phyloP scores from a whole-genome alignment of 2,888 invertebrate genomes.

The Steinernema carpocapsae region DNA sequence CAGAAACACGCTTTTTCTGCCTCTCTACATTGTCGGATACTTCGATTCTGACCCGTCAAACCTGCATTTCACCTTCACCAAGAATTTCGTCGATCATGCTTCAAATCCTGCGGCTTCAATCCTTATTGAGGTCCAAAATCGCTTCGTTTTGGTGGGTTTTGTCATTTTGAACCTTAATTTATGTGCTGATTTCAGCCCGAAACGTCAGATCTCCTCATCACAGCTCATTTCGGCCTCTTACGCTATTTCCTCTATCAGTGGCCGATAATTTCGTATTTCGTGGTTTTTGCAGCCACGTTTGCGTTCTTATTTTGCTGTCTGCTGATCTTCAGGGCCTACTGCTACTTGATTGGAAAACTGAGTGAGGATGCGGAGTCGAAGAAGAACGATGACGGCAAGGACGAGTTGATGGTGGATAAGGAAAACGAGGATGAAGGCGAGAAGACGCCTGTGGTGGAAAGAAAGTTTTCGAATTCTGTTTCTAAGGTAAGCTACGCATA shows the following conservation, averaged over 20 bases:
- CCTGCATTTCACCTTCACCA: conserved; percentile 43
- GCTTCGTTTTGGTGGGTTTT: conserved; percentile 58
- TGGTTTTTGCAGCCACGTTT: conserved; percentile 43
- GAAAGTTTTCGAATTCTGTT: no score
- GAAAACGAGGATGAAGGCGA: background rate
- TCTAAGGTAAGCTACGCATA: no score
- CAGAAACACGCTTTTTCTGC: conserved; percentile 53
- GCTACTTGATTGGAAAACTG: background rate
- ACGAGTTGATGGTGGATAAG: background rate
- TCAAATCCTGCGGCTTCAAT: conserved; percentile 46
- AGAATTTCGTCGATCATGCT: conserved; percentile 45
- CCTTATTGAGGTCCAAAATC: conserved; percentile 60
- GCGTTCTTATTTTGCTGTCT: conserved; percentile 35
- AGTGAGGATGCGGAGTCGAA: background rate
- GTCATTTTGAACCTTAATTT: background rate
- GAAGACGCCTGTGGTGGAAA: background rate
- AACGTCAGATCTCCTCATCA: conserved; percentile 49
- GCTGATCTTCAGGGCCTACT: background rate
- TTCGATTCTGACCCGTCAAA: conserved; percentile 43
- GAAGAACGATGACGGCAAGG: background rate
- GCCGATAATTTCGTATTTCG: conserved; percentile 51
- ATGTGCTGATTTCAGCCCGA: conserved; percentile 48
- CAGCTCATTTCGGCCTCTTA: conserved; percentile 59
- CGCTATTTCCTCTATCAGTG: conserved; percentile 59
- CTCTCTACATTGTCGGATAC: conserved; percentile 61